Conservation (phyloP, 64 coral and sea anemone species). For the Stylophora pistillata region DNA sequence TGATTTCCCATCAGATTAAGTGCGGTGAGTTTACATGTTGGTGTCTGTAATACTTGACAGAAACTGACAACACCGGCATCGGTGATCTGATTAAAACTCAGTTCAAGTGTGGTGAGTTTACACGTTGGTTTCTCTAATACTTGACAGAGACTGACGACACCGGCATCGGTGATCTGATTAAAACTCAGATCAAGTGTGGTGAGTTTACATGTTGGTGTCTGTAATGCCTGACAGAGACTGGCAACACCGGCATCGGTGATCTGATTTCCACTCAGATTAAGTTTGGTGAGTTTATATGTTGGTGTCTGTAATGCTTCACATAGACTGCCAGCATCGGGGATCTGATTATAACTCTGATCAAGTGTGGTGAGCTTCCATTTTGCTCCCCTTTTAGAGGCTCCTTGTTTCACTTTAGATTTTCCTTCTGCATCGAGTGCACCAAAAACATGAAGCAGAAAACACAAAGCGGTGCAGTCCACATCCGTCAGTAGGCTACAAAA, state of each 20-base stretch:
- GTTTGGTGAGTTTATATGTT: neutral
- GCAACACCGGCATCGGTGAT: constrained; percentile 13
- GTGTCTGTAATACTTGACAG: neutral
- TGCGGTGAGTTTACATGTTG: neutral
- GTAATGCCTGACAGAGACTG: neutral
- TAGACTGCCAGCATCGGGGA: neutral
- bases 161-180: constrained; percentile 1
- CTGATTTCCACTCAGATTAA: neutral
- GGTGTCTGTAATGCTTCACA: no score
- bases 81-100: neutral
- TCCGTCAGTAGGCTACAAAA: neutral
- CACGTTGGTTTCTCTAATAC: neutral
- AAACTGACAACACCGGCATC: neutral
- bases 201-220: neutral
- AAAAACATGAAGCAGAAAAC: neutral
- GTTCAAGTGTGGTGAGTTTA: neutral
- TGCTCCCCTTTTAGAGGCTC: no score
- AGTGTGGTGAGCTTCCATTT: no score
- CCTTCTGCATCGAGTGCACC: neutral
- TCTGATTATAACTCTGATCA: no score
- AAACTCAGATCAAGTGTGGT: neutral
- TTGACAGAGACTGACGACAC: neutral
- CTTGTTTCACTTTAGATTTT: no score
- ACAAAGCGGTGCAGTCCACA: constrained; percentile 20
- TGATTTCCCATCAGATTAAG: neutral